phyloP scores from a whole-genome alignment of 2,113 vertebrate species.

The Cichladusa arquata region DNA sequence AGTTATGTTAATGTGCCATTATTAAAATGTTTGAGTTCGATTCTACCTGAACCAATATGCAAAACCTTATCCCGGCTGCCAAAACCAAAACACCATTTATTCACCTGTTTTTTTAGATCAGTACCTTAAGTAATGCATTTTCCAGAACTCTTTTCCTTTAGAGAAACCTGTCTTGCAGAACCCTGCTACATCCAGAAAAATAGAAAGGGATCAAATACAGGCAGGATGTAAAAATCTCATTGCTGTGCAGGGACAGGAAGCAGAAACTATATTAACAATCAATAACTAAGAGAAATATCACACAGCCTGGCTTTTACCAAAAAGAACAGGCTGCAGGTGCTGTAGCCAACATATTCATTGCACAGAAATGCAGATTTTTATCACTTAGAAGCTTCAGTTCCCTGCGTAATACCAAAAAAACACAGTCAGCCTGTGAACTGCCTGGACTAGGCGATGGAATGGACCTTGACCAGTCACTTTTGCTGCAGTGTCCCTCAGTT shows the following conservation, averaged over 20 bases:
- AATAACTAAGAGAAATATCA: background rate
- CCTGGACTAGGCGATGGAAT: fast-evolving
- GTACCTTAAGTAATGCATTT: background rate
- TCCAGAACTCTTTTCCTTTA: background rate
- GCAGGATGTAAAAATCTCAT: background rate
- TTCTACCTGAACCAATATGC: background rate
- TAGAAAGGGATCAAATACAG: background rate
- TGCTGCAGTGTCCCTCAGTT: background rate
- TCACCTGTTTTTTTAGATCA: background rate
- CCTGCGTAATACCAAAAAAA: background rate
- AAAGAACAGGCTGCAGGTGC: background rate
- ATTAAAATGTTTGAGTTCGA: background rate
- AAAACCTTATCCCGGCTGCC: background rate
- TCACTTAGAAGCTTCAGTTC: background rate
- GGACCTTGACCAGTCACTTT: background rate
- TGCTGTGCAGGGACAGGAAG: background rate
- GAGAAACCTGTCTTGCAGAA: background rate
- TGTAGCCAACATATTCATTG: background rate
- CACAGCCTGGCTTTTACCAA: background rate
- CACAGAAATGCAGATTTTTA: background rate
- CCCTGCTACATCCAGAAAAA: background rate
- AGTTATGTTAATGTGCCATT: background rate
- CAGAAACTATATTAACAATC: background rate
- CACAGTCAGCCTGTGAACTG: background rate
- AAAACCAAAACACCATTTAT: background rate